Percentiles rank a stretch among this genome's conserved stretches.
Evolutionary conservation across 2,797 vertebrate species (phyloP).

Genomic region (Cheracebus regulus): DNA sequence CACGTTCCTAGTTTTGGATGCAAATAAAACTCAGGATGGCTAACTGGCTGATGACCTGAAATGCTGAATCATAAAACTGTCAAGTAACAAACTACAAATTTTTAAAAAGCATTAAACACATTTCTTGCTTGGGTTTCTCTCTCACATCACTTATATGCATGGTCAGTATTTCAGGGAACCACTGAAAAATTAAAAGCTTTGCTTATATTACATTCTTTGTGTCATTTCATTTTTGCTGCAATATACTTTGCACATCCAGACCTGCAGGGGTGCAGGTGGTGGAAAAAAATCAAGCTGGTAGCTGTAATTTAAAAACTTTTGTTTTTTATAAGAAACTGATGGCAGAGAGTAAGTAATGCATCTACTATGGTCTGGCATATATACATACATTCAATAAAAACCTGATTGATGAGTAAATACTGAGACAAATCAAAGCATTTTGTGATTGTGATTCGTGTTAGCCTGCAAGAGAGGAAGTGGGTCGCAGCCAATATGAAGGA

Average conservation of each 20-base stretch:
- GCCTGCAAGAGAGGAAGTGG: not conserved
- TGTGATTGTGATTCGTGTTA: not conserved
- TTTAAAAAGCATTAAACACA: not conserved
- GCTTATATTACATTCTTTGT: not conserved
- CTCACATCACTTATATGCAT: not conserved
- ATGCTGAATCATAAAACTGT: conserved; percentile 38
- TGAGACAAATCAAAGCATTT: not conserved
- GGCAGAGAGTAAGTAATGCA: not conserved
- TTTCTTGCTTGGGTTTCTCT: not conserved
- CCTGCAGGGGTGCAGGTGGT: not conserved
- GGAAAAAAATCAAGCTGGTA: not conserved
- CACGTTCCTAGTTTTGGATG: not conserved
- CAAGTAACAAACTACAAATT: not conserved
- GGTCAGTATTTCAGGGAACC: not conserved
- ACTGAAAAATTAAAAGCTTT: conserved; percentile 27
- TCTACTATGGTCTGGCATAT: not conserved
- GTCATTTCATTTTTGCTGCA: conserved; percentile 30
- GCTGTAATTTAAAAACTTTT: not conserved
- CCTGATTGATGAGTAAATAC: not conserved
- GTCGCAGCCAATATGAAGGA: not conserved
- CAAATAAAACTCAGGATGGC: conserved; percentile 44
- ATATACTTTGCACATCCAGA: not conserved
- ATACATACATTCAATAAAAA: not conserved
- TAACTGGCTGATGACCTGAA: conserved; percentile 10
- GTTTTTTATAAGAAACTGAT: not conserved